Evolutionary conservation across 2,888 invertebrate species (phyloP), one percentile per base, ranked within the genome.

Genomic region (Alsophila aescularia): DNA sequence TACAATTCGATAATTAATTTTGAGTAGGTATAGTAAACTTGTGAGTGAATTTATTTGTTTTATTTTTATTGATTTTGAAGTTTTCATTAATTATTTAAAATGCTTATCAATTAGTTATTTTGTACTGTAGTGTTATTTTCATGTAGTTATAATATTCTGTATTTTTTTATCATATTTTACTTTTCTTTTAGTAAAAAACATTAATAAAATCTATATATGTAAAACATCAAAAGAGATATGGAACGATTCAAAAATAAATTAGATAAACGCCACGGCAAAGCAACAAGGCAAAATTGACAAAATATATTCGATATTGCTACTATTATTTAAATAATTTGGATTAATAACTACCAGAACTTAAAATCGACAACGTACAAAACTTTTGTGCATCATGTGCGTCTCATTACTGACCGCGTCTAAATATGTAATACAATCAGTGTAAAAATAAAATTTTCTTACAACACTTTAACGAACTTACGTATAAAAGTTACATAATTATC

Each of bases 401-500:
- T 35, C 18, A 7, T 15, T 66, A 58, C 56, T 59, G 60, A 70
- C 69, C 69, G 69, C 73, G 67, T 70, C 70, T 72, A 77, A 72
- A 64, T 72, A 77, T 71, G 63, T 78, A 77, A 75, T 78, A 77
- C 71, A 75, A 77, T 80, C 72, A 77, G 81, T 83, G 85, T 83
- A 85, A 85, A 87, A 87, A 85, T 84, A 85, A 83, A 81, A 79
- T 79, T 60, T 83, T 60, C 72, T 78, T 79, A 79, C 70, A 79
- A 79, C 74, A 72, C 73, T 66, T 74, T 78, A 77, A 74, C 73
- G 75, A 67, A 77, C 83, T 84, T 84, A 85, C 81, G 83, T 86
- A 84, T 81, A 83, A 84, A 85, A 78, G 69, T 83, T 81, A 81
- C 75, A 76, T 9, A 15, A 15, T 24, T 67, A 60, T 44, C 55